These are phyloP conservation scores for Notothenia coriiceps DNA, from an alignment of 2,113 vertebrate genomes.

Conservation along the genomic window DNA sequence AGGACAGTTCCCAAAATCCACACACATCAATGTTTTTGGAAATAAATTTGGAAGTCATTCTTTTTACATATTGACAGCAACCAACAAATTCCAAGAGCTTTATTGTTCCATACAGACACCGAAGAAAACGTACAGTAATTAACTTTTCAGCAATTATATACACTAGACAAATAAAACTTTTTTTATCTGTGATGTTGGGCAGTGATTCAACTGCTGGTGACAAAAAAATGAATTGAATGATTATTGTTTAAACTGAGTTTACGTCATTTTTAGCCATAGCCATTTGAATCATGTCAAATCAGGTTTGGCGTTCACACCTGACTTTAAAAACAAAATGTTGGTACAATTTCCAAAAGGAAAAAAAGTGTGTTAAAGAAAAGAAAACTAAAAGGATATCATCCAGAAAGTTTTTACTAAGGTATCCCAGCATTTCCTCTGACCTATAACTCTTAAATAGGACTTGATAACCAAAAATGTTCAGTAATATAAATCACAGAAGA, in stretches of 20 bases:
- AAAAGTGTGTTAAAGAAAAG: not conserved
- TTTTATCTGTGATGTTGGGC: not conserved
- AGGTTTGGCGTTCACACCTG: not conserved
- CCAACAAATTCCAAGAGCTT: not conserved
- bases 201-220: not conserved
- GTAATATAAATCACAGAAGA: not conserved
- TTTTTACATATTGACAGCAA: not conserved
- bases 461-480: not conserved
- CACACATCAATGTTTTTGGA: not conserved
- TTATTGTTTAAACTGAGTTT: no score
- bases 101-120: not conserved
- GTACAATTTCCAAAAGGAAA: not conserved
- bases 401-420: not conserved
- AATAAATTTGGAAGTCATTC: not conserved
- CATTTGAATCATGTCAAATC: not conserved
- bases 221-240: not conserved
- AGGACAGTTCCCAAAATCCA: not conserved
- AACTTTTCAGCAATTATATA: not conserved
- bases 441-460: not conserved
- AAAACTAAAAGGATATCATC: not conserved
- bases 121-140: not conserved
- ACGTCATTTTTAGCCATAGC: not conserved
- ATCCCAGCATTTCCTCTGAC: not conserved
- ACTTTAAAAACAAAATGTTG: not conserved
- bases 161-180: not conserved